A percentile compares a stretch with the other conserved stretches of the same genome.
These are phyloP conservation scores for Euwallacea fornicatus DNA, from an alignment of 1,140 invertebrate species.

Conservation along the genomic window DNA sequence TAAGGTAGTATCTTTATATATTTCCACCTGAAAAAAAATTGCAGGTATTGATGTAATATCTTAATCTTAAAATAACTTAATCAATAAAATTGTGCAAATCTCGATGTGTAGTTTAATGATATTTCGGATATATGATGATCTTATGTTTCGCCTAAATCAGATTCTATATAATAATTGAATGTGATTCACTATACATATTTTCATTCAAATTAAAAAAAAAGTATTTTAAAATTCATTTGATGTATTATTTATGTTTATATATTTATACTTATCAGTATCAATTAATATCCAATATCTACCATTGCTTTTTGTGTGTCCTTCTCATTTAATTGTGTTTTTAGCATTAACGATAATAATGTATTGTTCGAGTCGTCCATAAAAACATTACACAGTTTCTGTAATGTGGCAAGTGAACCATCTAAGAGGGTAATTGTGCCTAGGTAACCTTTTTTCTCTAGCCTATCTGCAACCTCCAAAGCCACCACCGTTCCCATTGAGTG, in stretches of 20 bases:
- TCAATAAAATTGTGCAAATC: neutral
- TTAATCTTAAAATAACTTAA: neutral
- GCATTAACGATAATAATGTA: neutral
- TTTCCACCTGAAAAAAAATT: constrained; percentile 26
- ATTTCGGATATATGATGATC: neutral
- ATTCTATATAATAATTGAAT: too few species aligned
- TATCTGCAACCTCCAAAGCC: constrained; percentile 57
- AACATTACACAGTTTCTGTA: neutral
- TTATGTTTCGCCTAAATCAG: too few species aligned
- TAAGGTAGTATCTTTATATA: constrained; percentile 20
- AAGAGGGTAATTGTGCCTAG: constrained; percentile 59
- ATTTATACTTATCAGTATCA: too few species aligned
- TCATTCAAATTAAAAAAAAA: too few species aligned
- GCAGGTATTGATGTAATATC: neutral
- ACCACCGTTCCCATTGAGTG: constrained; percentile 66
- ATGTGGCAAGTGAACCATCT: constrained; percentile 57
- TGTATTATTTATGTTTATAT: too few species aligned
- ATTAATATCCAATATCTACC: neutral
- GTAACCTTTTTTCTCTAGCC: constrained; percentile 60
- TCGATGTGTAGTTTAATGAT: too few species aligned
- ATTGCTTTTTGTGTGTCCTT: constrained; percentile 1
- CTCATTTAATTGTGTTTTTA: neutral
- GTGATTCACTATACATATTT: too few species aligned
- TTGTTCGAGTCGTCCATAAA: neutral
- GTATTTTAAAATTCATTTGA: too few species aligned